phyloP scores from a whole-genome alignment of 2,797 vertebrate species.

The Zenarchopterus dispar region DNA sequence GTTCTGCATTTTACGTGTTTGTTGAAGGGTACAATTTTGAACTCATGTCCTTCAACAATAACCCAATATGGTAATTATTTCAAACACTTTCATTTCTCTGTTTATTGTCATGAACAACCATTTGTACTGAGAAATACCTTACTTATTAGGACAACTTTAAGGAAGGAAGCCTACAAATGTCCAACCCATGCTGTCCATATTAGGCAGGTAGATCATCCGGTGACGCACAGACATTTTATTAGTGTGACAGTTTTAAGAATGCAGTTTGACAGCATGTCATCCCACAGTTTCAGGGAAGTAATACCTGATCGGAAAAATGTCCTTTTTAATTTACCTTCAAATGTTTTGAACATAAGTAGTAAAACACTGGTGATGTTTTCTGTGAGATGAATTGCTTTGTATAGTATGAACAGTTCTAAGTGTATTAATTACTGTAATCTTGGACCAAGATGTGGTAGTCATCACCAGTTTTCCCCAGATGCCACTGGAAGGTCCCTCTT shows the following conservation, averaged over 20 bases:
- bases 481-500: conserved; percentile 2
- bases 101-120: neutral
- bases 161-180: neutral
- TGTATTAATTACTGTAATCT: conserved; percentile 18
- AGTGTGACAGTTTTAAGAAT: conserved; percentile 43
- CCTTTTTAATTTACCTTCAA: neutral
- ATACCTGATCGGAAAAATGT: neutral
- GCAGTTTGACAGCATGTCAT: conserved; percentile 39
- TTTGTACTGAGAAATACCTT: neutral
- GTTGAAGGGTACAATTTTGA: neutral
- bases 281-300: neutral
- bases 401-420: neutral
- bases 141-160: neutral
- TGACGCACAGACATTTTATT: neutral
- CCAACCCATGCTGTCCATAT: neutral
- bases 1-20: neutral
- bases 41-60: neutral
- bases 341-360: neutral
- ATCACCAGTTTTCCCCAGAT: conserved; percentile 1
- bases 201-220: conserved; percentile 16
- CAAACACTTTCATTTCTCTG: neutral
- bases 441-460: neutral
- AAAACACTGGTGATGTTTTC: neutral
- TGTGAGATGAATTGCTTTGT: neutral
- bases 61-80: neutral